Conservation (phyloP, 2,888 invertebrate species). For the Aromia moschata region DNA sequence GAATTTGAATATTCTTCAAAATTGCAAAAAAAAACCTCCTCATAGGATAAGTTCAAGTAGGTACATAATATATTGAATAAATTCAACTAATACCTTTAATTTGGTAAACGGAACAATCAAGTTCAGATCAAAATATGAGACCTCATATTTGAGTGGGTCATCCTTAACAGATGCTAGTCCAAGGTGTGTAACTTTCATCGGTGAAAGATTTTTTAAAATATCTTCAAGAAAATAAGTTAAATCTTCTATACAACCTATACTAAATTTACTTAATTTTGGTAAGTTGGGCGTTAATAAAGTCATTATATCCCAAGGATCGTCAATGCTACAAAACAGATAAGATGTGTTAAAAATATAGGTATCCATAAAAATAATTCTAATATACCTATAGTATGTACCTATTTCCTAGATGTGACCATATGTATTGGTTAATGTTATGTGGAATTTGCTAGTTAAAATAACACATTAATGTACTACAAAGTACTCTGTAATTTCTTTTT, state of each 20-base stretch:
- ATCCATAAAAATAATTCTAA: no score
- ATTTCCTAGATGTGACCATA: no score
- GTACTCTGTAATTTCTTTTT: no score
- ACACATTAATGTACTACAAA: no score
- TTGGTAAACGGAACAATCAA: conserved; percentile 69
- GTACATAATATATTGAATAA: no score
- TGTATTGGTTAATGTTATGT: no score
- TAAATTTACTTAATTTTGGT: conserved; percentile 55
- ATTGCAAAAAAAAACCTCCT: no score
- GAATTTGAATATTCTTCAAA: no score
- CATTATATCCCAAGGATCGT: conserved; percentile 43
- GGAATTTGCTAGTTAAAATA: no score
- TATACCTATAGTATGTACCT: no score
- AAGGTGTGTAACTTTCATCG: conserved; percentile 69
- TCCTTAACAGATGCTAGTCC: conserved; percentile 79
- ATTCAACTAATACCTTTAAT: conserved; percentile 66
- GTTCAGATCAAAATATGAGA: conserved; percentile 66
- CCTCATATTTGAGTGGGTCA: conserved; percentile 72
- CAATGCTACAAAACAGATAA: conserved; percentile 8
- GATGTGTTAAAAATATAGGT: no score
- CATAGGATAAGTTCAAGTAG: no score
- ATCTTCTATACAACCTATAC: conserved; percentile 61
- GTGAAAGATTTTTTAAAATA: conserved; percentile 58
- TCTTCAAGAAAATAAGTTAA: conserved; percentile 55
- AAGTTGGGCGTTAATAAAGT: conserved; percentile 50